Evolutionary conservation across 2,888 invertebrate species (phyloP).

Genomic region (Erebia palarica): DNA sequence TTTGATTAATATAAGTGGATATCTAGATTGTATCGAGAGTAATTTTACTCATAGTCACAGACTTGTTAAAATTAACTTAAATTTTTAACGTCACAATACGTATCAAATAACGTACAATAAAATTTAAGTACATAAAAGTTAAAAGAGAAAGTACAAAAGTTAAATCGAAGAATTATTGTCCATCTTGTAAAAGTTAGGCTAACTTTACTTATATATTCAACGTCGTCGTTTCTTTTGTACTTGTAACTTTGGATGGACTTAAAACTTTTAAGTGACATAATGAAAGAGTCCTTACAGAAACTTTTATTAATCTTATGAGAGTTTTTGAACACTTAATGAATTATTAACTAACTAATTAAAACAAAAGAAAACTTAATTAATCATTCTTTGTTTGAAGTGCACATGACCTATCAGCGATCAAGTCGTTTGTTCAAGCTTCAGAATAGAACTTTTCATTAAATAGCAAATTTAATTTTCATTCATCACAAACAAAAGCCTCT

Average conservation of each 20-base stretch:
- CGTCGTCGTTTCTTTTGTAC: not conserved
- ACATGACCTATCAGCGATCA: not conserved
- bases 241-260: not conserved
- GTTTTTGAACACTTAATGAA: no score
- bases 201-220: not conserved
- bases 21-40: no score
- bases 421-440: not conserved
- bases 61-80: no score
- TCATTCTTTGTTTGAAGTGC: not conserved
- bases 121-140: not conserved
- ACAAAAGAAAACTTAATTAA: not conserved
- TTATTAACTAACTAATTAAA: not conserved
- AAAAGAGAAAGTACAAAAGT: not conserved
- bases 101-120: no score
- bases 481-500: slow-evolving; percentile 2
- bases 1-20: no score
- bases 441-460: not conserved
- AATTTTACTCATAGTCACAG: no score
- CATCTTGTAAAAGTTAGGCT: slow-evolving; percentile 8
- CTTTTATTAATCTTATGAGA: not conserved
- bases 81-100: not conserved
- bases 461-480: slow-evolving; percentile 1
- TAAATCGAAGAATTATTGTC: slow-evolving; percentile 2
- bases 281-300: not conserved
- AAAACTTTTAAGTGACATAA: not conserved